phyloP scores from a whole-genome alignment of 2,888 invertebrate genomes.

The Sphaerolaimus hirsutus region DNA sequence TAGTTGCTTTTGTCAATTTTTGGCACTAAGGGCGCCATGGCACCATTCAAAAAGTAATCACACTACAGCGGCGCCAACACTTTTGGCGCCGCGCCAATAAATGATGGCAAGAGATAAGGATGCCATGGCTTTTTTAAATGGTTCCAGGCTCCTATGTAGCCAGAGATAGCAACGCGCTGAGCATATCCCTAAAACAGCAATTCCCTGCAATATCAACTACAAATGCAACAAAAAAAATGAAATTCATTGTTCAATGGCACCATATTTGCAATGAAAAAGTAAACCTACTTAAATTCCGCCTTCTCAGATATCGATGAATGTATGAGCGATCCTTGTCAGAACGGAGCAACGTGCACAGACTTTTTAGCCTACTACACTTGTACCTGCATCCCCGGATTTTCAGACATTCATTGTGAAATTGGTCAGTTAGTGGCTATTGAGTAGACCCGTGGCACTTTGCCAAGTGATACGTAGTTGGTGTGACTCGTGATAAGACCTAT shows the following conservation, averaged over 20 bases:
- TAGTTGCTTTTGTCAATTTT: not conserved
- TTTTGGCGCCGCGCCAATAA: too few species aligned
- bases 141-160: too few species aligned
- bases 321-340: constrained; percentile 1
- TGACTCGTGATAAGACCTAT: too few species aligned
- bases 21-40: not conserved
- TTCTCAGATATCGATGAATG: constrained; percentile 3
- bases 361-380: constrained; percentile 30
- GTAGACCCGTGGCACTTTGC: too few species aligned
- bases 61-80: too few species aligned
- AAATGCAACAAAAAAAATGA: too few species aligned
- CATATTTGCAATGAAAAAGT: not conserved
- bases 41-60: not conserved
- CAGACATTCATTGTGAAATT: constrained; percentile 68
- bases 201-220: too few species aligned
- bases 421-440: constrained; percentile 33
- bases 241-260: not conserved
- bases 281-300: not conserved
- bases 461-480: too few species aligned
- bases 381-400: constrained; percentile 64
- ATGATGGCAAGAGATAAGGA: too few species aligned
- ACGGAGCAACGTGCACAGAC: constrained; percentile 2
- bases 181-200: not conserved
- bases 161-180: not conserved
- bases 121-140: too few species aligned